Percentiles rank a stretch among this genome's conserved stretches.
Conservation (phyloP, 2,113 vertebrate genomes). For the Coracopsis vasa region DNA sequence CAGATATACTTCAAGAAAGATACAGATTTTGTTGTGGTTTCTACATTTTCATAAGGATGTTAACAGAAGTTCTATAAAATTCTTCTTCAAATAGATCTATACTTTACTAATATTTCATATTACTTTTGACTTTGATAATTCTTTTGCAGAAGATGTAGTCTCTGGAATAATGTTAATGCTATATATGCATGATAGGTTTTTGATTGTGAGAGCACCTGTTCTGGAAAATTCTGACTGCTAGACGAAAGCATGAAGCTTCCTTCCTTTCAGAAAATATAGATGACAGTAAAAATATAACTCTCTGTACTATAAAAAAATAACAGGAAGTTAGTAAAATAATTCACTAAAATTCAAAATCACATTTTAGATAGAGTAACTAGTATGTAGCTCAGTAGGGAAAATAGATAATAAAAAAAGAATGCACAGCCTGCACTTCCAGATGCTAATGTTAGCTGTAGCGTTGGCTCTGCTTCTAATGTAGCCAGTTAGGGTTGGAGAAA, state of each 20-base stretch:
- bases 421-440: neutral
- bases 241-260: neutral
- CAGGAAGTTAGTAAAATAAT: neutral
- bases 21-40: neutral
- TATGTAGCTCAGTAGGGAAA: neutral
- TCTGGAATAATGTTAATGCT: neutral
- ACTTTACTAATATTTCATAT: neutral
- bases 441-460: neutral
- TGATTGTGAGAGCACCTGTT: neutral
- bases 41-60: neutral
- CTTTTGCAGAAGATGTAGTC: neutral
- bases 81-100: neutral
- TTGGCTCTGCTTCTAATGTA: neutral
- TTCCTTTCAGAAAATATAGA: neutral
- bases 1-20: neutral
- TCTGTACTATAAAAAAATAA: neutral
- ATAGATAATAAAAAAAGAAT: neutral
- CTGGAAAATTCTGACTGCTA: neutral
- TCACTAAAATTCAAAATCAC: neutral
- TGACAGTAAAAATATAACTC: neutral
- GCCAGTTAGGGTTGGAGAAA: neutral
- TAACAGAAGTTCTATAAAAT: neutral
- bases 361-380: neutral
- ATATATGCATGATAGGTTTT: neutral
- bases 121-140: neutral